Evolutionary conservation across 2,113 vertebrate genomes (phyloP).

Genomic region (Eupsittula cactorum): DNA sequence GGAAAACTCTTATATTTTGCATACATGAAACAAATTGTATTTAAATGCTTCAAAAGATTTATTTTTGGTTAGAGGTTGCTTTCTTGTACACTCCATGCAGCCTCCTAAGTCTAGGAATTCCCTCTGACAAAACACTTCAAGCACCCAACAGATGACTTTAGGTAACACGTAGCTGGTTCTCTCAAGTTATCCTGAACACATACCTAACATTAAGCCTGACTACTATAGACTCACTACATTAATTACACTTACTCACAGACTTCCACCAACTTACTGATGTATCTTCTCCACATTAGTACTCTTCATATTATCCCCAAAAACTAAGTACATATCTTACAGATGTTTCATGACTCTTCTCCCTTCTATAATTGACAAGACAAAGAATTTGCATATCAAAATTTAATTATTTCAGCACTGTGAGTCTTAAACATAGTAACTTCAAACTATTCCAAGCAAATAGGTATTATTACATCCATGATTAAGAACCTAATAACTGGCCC

Average conservation of each 20-base stretch:
- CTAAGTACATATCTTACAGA: neutral
- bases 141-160: neutral
- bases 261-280: neutral
- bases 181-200: neutral
- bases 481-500: neutral
- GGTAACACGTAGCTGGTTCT: neutral
- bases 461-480: neutral
- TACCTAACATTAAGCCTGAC: neutral
- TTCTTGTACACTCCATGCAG: neutral
- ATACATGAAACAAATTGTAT: neutral
- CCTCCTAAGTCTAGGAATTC: neutral
- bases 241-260: neutral
- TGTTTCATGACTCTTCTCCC: neutral
- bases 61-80: neutral
- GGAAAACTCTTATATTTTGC: neutral
- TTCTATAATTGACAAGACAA: neutral
- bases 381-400: neutral
- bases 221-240: neutral
- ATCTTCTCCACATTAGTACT: neutral
- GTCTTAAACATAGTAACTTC: neutral
- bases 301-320: neutral
- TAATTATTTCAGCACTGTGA: neutral
- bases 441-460: neutral
- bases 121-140: neutral
- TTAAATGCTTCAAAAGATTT: neutral